phyloP scores from a whole-genome alignment of 2,113 vertebrate genomes.

The Coreoperca whiteheadi region DNA sequence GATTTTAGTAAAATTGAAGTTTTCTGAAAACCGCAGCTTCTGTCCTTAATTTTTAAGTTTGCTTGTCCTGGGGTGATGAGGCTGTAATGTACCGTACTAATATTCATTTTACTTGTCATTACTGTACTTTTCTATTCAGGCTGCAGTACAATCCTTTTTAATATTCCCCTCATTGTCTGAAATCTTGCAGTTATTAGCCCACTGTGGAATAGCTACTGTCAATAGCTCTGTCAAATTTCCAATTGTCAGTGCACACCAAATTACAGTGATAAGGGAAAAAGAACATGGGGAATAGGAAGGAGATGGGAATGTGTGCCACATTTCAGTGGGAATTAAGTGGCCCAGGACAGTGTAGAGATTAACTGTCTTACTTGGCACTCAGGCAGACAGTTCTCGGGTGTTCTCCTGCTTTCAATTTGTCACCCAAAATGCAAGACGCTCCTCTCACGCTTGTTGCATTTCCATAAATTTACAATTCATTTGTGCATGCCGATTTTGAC shows the following conservation, averaged over 20 bases:
- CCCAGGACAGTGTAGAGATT: slow-evolving; percentile 71
- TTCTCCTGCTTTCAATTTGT: slow-evolving; percentile 74
- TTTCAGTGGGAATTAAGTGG: slow-evolving; percentile 74
- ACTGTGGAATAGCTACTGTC: slow-evolving; percentile 58
- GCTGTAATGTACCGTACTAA: slow-evolving; percentile 9
- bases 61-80: slow-evolving; percentile 14
- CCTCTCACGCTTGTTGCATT: slow-evolving; percentile 67
- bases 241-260: slow-evolving; percentile 64
- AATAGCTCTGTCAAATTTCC: slow-evolving; percentile 64
- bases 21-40: not conserved
- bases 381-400: slow-evolving; percentile 70
- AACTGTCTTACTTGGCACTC: slow-evolving; percentile 71
- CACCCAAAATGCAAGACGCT: slow-evolving; percentile 61
- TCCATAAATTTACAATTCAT: slow-evolving; percentile 80
- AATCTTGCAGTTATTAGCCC: slow-evolving; percentile 57
- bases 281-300: slow-evolving; percentile 37
- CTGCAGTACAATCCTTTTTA: slow-evolving; percentile 39
- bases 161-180: slow-evolving; percentile 63
- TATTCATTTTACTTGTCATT: slow-evolving; percentile 11
- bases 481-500: slow-evolving; percentile 74
- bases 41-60: not conserved
- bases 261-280: slow-evolving; percentile 61
- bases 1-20: not conserved
- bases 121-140: slow-evolving; percentile 25
- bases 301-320: slow-evolving; percentile 51